Evolutionary conservation across 2,113 vertebrate species (phyloP).

Genomic region (Tamias sibiricus): DNA sequence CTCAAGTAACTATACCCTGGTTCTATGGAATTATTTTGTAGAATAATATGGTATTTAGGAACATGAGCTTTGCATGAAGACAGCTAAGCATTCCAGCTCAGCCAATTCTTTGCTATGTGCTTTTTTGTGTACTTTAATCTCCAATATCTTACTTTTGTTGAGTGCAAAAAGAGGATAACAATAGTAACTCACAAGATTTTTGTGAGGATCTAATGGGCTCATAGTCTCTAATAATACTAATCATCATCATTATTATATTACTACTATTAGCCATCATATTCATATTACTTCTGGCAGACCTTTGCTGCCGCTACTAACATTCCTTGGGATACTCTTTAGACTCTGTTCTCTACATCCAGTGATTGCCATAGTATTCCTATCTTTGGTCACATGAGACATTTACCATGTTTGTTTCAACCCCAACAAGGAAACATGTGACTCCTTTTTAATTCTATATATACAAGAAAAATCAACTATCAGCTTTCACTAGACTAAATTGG

Average conservation of each 20-base stretch:
- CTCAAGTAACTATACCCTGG: not conserved
- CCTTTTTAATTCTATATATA: not conserved
- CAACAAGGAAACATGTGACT: not conserved
- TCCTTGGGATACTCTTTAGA: not conserved
- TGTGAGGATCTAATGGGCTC: not conserved
- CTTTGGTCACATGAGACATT: not conserved
- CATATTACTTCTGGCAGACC: not conserved
- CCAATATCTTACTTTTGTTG: not conserved
- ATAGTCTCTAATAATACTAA: not conserved
- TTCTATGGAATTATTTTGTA: not conserved
- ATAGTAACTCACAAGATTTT: not conserved
- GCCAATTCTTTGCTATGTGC: not conserved
- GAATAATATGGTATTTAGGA: not conserved
- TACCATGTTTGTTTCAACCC: not conserved
- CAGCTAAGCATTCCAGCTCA: not conserved
- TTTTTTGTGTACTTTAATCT: not conserved
- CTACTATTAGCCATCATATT: not conserved
- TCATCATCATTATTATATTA: not conserved
- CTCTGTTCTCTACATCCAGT: not conserved
- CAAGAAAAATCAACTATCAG: not conserved
- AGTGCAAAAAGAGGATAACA: not conserved
- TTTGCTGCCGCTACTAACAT: not conserved
- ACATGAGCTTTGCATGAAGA: not conserved
- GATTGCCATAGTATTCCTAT: not conserved
- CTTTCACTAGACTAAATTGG: not conserved